Evolutionary conservation across 2,797 vertebrate genomes (phyloP).

Genomic region (Hoplostethus atlanticus): DNA sequence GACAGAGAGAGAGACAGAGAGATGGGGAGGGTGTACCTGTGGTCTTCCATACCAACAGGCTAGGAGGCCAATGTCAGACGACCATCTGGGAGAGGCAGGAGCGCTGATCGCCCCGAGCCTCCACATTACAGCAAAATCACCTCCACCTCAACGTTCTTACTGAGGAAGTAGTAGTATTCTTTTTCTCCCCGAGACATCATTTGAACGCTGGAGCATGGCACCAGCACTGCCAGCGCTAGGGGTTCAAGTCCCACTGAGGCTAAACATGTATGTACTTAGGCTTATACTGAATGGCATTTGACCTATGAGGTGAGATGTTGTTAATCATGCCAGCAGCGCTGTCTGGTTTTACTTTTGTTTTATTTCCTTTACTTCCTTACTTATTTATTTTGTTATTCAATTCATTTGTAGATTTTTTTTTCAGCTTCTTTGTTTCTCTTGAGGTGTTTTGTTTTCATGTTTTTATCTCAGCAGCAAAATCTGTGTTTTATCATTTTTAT

Average conservation of each 20-base stretch:
- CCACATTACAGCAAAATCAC: neutral
- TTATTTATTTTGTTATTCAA: no score
- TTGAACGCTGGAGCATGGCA: neutral
- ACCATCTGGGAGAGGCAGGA: neutral
- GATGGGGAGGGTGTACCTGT: neutral
- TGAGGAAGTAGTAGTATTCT: neutral
- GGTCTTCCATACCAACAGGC: constrained; percentile 10
- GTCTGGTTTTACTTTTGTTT: constrained; percentile 5
- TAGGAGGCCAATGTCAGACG: neutral
- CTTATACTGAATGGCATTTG: constrained; percentile 2
- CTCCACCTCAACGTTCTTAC: constrained; percentile 1
- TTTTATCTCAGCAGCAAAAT: no score
- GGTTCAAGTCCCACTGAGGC: neutral
- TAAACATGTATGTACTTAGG: neutral
- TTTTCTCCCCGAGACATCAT: constrained; percentile 1
- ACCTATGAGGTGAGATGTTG: constrained; percentile 7
- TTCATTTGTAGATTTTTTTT: no score
- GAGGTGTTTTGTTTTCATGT: no score
- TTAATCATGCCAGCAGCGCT: neutral
- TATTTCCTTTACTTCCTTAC: neutral
- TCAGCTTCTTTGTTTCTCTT: no score
- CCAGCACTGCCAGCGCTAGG: constrained; percentile 3
- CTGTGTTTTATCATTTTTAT: no score
- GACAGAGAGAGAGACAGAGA: neutral
- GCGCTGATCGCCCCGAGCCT: neutral